These are phyloP conservation scores for Platanista minor DNA, from an alignment of 2,113 vertebrate species.

Conservation along the genomic window DNA sequence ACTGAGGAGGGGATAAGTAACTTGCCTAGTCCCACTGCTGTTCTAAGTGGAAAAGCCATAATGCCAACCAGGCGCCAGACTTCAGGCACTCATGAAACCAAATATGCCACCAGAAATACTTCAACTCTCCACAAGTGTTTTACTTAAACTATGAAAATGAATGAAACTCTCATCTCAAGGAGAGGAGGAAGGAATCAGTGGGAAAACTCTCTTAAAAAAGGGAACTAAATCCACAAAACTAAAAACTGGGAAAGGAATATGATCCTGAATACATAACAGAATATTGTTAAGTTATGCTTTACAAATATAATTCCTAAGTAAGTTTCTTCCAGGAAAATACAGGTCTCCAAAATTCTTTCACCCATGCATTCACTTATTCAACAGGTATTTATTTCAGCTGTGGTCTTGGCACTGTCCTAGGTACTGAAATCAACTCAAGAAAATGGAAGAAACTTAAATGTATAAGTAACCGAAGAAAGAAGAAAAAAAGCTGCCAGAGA, in stretches of 20 bases:
- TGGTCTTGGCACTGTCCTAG: neutral
- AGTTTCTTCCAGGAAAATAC: neutral
- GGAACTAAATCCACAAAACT: neutral
- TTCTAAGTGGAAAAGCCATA: neutral
- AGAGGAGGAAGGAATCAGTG: neutral
- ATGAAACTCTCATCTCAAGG: neutral
- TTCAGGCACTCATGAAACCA: neutral
- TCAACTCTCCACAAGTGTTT: neutral
- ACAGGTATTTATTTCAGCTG: neutral
- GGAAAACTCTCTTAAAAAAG: neutral
- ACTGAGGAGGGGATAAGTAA: neutral
- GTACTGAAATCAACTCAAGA: constrained; percentile 12
- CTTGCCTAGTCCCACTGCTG: neutral
- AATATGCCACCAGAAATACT: neutral
- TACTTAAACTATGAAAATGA: constrained; percentile 1
- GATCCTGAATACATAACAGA: neutral
- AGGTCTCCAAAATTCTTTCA: neutral
- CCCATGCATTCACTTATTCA: neutral
- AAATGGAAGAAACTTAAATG: neutral
- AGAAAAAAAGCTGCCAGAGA: neutral
- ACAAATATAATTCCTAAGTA: neutral
- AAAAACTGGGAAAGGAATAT: neutral
- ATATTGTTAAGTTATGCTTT: neutral
- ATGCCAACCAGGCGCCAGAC: neutral
- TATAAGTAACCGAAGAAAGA: neutral